Percentiles rank a stretch among this genome's conserved stretches.
Evolutionary conservation across 2,113 vertebrate genomes (phyloP).

Genomic region (Suncus etruscus): DNA sequence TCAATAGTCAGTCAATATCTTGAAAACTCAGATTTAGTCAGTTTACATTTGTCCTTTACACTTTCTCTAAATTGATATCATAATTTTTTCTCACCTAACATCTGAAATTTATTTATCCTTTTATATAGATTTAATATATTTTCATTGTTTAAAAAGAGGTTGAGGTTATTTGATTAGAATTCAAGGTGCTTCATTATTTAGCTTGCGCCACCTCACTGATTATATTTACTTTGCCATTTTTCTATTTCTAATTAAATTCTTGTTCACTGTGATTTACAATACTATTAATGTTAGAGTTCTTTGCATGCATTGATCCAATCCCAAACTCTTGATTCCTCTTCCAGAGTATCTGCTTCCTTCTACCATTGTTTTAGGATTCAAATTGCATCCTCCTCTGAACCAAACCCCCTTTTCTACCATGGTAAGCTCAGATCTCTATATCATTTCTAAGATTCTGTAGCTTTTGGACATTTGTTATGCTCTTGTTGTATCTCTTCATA

Average conservation of each 20-base stretch:
- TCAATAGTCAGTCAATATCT: not conserved
- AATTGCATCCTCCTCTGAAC: too few species aligned
- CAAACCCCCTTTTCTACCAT: too few species aligned
- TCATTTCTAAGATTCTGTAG: too few species aligned
- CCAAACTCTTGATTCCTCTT: too few species aligned
- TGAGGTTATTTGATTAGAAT: not conserved
- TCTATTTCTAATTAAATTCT: not conserved
- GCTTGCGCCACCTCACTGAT: not conserved
- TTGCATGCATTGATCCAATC: not conserved
- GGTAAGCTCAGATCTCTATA: too few species aligned
- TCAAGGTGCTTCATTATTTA: not conserved
- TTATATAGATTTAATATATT: slow-evolving; percentile 13
- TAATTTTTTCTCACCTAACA: not conserved
- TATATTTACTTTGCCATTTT: too few species aligned
- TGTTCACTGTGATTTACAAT: not conserved
- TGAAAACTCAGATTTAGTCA: slow-evolving; percentile 1
- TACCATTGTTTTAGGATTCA: too few species aligned
- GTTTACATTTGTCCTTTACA: not conserved
- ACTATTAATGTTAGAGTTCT: too few species aligned
- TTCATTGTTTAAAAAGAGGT: not conserved
- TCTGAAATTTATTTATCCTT: not conserved
- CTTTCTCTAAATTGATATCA: not conserved
- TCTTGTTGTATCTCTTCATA: too few species aligned
- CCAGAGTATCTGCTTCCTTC: too few species aligned
- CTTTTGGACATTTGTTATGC: too few species aligned